phyloP scores from a whole-genome alignment of 2,797 vertebrate species.

The Pelochelys cantorii region DNA sequence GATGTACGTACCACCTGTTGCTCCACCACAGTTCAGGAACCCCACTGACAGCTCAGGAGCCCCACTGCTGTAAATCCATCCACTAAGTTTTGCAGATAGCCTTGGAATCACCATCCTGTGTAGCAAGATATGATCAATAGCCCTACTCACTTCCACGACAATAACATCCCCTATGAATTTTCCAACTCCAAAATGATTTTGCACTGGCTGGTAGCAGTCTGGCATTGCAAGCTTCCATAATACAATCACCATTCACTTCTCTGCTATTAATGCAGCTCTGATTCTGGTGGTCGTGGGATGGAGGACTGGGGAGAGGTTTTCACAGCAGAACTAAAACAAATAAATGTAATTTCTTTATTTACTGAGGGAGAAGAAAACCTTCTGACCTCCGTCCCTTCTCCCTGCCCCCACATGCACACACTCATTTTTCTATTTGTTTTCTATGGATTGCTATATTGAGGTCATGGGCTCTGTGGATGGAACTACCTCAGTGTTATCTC shows the following conservation, averaged over 20 bases:
- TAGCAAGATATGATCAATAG: neutral
- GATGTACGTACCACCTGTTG: neutral
- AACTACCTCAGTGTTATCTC: neutral
- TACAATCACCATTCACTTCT: neutral
- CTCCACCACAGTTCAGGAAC: neutral
- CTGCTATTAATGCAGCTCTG: neutral
- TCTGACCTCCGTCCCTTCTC: neutral
- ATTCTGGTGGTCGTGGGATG: neutral
- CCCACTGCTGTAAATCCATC: neutral
- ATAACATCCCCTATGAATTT: neutral
- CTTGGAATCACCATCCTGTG: neutral
- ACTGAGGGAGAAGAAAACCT: neutral
- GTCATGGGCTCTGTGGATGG: neutral
- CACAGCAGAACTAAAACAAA: accelerated
- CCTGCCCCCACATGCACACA: too few species aligned
- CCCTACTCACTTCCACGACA: neutral
- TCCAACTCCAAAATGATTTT: neutral
- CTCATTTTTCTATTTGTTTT: neutral
- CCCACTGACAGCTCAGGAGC: neutral
- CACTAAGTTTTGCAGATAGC: neutral
- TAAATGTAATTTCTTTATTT: neutral
- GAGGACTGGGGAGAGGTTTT: neutral
- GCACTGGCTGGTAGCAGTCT: neutral
- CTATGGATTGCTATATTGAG: neutral
- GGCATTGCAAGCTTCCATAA: neutral